These are phyloP conservation scores for Colius striatus DNA, from an alignment of 2,113 vertebrate species.

Conservation along the genomic window DNA sequence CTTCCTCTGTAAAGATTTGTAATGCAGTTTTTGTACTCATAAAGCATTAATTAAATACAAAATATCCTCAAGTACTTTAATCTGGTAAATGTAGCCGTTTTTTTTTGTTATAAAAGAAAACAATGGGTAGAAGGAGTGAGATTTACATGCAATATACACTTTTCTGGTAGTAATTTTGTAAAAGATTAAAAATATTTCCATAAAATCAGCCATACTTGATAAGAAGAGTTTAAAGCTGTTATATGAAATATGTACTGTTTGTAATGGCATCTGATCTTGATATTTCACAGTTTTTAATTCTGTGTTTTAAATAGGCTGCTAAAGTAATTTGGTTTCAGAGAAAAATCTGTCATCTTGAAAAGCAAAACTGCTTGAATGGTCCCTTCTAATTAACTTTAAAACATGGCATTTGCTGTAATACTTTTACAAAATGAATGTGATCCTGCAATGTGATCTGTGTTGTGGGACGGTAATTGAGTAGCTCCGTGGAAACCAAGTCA, in stretches of 20 bases:
- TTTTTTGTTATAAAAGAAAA: neutral
- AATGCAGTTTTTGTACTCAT: neutral
- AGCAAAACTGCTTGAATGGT: conserved; percentile 14
- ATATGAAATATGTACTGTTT: neutral
- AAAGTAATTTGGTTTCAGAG: conserved; percentile 32
- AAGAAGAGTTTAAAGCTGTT: neutral
- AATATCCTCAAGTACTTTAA: neutral
- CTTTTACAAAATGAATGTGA: neutral
- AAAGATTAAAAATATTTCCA: neutral
- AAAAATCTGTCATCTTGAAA: conserved; percentile 40
- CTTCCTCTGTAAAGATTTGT: neutral
- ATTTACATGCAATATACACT: neutral
- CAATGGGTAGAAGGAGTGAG: neutral
- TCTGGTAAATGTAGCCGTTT: neutral
- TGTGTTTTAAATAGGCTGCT: conserved; percentile 7
- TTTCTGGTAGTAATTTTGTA: neutral
- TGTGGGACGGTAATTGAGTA: neutral
- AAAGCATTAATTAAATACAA: neutral
- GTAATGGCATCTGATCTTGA: conserved; percentile 10
- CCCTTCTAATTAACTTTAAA: conserved; percentile 50
- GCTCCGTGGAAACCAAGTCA: neutral
- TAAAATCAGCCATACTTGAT: neutral
- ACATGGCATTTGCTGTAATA: conserved; percentile 10
- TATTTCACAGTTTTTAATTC: conserved; percentile 15
- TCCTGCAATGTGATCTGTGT: neutral